phyloP scores from a whole-genome alignment of 2,113 vertebrate species.

The Nestor notabilis region DNA sequence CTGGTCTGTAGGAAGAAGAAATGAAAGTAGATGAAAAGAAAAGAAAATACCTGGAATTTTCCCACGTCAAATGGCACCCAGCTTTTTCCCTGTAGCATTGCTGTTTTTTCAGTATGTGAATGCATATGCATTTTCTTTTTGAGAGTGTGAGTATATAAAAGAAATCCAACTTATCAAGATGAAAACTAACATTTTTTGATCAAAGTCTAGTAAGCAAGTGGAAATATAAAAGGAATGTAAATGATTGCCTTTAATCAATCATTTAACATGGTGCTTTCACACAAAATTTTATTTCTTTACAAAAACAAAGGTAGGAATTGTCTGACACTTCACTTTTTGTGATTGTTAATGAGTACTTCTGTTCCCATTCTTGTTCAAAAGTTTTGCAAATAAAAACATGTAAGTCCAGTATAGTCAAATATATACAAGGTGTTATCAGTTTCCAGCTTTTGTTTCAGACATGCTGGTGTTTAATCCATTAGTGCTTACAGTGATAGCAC shows the following conservation, averaged over 20 bases:
- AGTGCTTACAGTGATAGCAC: not conserved
- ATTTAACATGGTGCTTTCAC: not conserved
- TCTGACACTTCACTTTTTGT: not conserved
- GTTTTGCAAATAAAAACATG: not conserved
- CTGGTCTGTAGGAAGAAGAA: not conserved
- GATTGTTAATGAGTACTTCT: not conserved
- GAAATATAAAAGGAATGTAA: not conserved
- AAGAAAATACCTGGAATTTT: not conserved
- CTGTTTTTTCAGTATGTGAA: not conserved
- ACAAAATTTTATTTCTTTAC: not conserved
- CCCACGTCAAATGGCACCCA: not conserved
- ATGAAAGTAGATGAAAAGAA: not conserved
- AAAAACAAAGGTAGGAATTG: not conserved
- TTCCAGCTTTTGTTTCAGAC: not conserved
- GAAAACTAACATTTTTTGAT: conserved; percentile 36
- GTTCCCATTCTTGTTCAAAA: not conserved
- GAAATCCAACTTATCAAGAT: not conserved
- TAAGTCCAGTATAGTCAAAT: not conserved
- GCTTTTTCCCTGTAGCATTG: not conserved
- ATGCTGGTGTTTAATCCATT: not conserved
- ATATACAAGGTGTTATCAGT: not conserved
- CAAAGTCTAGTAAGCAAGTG: not conserved
- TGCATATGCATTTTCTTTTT: not conserved
- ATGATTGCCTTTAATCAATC: conserved; percentile 18
- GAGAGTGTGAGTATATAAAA: not conserved